phyloP scores from a whole-genome alignment of 2,113 vertebrate genomes.

The Rostratula benghalensis region DNA sequence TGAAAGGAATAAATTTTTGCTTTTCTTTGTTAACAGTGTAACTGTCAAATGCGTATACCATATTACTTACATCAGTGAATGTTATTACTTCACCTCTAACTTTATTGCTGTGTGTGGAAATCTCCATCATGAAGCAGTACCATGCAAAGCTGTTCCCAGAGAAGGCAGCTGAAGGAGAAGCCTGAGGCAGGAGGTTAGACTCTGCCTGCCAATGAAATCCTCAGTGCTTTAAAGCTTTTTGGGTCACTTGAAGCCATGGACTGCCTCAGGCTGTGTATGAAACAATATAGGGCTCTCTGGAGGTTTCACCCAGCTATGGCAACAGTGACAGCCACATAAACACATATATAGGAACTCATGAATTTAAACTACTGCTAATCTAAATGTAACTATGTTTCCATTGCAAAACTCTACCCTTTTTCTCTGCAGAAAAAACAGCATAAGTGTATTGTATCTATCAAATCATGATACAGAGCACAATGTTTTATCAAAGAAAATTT shows the following conservation, averaged over 20 bases:
- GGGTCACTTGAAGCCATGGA: background rate
- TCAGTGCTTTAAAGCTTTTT: background rate
- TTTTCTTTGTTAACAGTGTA: background rate
- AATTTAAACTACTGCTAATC: background rate
- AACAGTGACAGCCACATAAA: background rate
- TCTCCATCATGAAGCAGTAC: background rate
- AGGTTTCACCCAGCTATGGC: background rate
- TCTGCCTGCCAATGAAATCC: background rate
- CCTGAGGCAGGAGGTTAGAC: background rate
- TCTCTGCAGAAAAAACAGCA: background rate
- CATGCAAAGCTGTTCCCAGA: accelerated
- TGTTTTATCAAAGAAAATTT: background rate
- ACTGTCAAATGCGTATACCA: background rate
- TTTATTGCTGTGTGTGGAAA: background rate
- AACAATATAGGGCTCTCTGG: background rate
- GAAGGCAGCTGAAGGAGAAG: background rate
- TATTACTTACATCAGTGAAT: background rate
- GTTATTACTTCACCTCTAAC: background rate
- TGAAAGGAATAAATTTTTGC: background rate
- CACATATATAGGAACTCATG: background rate
- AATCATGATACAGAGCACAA: background rate
- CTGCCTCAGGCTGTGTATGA: background rate
- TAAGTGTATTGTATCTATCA: background rate
- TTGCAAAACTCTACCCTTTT: background rate
- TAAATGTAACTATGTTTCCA: background rate